Evolutionary conservation across 2,113 vertebrate genomes (phyloP).

Genomic region (Strix aluco): DNA sequence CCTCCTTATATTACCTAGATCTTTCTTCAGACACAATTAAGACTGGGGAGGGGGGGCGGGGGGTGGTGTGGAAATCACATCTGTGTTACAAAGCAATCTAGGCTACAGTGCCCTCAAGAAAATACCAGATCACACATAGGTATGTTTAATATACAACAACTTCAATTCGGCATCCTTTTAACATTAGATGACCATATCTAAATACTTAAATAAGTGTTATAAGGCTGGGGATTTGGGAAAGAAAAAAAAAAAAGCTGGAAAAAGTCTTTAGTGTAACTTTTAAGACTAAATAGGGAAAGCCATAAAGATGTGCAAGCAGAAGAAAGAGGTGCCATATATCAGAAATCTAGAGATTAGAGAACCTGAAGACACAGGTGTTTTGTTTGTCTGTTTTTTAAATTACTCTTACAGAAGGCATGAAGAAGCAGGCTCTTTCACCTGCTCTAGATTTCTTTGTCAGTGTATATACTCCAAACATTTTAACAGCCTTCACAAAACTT

Average conservation of each 20-base stretch:
- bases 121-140: neutral
- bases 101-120: neutral
- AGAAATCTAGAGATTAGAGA: neutral
- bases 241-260: too few relatives aligned
- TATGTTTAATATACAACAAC: neutral
- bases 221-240: neutral
- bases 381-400: neutral
- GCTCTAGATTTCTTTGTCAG: neutral
- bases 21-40: neutral
- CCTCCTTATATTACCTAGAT: neutral
- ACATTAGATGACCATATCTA: neutral
- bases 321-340: neutral
- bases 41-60: too few relatives aligned
- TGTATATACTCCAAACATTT: neutral
- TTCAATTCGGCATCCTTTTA: neutral
- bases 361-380: neutral
- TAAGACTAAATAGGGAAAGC: neutral
- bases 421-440: neutral
- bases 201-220: neutral
- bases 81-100: neutral
- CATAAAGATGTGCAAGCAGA: neutral
- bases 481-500: neutral
- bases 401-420: neutral
- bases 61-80: rapidly evolving
- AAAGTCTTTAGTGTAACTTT: neutral